Conservation (phyloP, 2,888 invertebrate genomes). For the Dicyrtomina minuta region DNA sequence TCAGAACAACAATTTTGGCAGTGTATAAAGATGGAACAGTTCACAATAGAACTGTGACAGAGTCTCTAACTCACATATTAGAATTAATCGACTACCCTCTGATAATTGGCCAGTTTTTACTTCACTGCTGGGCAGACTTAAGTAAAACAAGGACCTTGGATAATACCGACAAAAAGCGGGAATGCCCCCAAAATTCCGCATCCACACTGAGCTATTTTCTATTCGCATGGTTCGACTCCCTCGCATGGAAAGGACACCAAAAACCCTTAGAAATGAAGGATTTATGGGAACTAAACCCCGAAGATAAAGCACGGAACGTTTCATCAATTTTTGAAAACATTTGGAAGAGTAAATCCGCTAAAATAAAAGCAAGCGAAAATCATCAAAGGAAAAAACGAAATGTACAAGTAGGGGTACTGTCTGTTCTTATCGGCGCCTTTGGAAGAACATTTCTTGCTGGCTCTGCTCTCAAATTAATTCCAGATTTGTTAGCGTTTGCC, state of each 20-base stretch:
- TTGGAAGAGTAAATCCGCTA: constrained; percentile 54
- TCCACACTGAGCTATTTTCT: constrained; percentile 83
- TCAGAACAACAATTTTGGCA: constrained; percentile 62
- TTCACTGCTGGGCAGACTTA: constrained; percentile 43
- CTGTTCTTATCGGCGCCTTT: constrained; percentile 81
- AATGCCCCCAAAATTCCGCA: constrained; percentile 81
- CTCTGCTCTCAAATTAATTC: constrained; percentile 76
- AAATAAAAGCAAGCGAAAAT: no score
- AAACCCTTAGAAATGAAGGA: constrained; percentile 60
- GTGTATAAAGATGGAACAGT: no score
- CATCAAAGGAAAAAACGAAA: constrained; percentile 56
- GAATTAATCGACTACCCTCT: constrained; percentile 2
- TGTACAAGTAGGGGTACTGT: constrained; percentile 73
- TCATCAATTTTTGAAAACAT: constrained; percentile 57
- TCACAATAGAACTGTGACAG: constrained; percentile 17
- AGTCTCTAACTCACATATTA: not conserved
- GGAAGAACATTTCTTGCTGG: constrained; percentile 84
- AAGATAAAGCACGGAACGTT: constrained; percentile 56
- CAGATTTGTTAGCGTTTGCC: constrained; percentile 82
- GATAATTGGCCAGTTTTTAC: constrained; percentile 4
- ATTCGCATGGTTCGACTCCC: constrained; percentile 77
- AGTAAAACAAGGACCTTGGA: no score
- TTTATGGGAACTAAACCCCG: constrained; percentile 61
- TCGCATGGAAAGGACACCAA: constrained; percentile 60
- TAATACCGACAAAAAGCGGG: no score